Conservation (phyloP, 2,797 vertebrate species). For the Mormyrops boulengeri region DNA sequence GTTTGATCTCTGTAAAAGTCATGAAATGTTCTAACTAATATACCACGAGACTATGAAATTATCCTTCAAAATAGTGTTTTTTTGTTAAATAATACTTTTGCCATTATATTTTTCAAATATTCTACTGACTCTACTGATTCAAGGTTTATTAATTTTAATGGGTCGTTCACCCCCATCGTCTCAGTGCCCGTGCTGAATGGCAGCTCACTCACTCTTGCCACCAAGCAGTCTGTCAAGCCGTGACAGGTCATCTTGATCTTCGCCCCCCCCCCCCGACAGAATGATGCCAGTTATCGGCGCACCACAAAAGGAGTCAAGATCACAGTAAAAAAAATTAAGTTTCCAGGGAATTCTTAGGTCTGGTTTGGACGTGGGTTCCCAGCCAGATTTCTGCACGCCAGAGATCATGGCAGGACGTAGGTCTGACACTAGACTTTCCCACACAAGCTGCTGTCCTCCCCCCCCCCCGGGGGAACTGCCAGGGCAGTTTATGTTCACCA, state of each 20-base stretch:
- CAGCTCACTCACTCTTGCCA: not conserved
- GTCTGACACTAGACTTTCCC: slow-evolving; percentile 18
- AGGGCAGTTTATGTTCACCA: slow-evolving; percentile 5
- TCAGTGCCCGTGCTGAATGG: not conserved
- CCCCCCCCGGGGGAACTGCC: not conserved
- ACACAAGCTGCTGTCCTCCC: not conserved
- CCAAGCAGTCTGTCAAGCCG: not conserved
- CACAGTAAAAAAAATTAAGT: not conserved
- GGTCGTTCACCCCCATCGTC: not conserved
- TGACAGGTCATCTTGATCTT: not conserved
- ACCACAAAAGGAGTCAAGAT: not conserved
- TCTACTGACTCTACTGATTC: not conserved
- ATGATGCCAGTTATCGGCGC: not conserved
- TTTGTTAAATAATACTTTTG: not conserved
- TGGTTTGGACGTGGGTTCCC: slow-evolving; percentile 20
- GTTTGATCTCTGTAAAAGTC: not conserved
- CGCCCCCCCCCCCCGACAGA: not conserved
- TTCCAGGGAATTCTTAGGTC: not conserved
- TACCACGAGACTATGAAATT: not conserved
- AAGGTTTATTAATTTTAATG: not conserved
- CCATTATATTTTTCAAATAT: not conserved
- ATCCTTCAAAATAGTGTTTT: not conserved
- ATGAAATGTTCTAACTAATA: not conserved
- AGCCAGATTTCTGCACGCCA: not conserved
- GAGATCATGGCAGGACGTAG: slow-evolving; percentile 8